Base-by-base conservation (phyloP, 2,888 invertebrate species). In the Choristoneura rosaceana region DNA sequence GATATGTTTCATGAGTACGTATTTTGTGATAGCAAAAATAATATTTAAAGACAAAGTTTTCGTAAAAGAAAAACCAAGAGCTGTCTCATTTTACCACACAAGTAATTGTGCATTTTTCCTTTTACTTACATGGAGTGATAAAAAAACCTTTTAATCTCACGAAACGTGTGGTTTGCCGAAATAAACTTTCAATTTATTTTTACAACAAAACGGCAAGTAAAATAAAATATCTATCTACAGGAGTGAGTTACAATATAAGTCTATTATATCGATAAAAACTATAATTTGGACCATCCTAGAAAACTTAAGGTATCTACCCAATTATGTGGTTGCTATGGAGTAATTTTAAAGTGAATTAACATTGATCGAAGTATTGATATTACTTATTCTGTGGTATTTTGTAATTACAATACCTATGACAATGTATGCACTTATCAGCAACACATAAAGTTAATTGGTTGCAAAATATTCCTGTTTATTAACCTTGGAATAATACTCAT, bases 1-100 rank as follows among this genome's bases (percentile, higher is more conserved):
- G 64, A 69, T 65, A 60, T 69, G 73, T 73, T 62, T 47, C 17
- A 60, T 14, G 58, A 64, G 60, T 69, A 69, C 60, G 52, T 69
- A 47, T 43, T 62, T 15, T 33, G 15, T 47, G 52, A 55, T 7
- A 61, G 9, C 10, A 71, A 47, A 62, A 41, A 47, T 41, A 61
- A 58, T 9, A 4, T 45, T 59, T 59, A 3, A 17, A 14, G 12
- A n/a, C 15, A 41, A 41, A 65, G 38, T 7, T n/a, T 12, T 33
- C 68, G 50, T 52, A 10, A 52, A 14, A 59, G 34, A 43, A 50
- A 38, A 47, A 59, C 8, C 9, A 9, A 65, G 59, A 47, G 25
- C 59, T 50, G 59, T 12, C 38, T 58, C 9, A 64, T 63, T 55
- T 52, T 33, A 1, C n/a, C 9, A 41, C 41, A 9, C 8, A 2